Conservation (phyloP, 2,797 vertebrate genomes). For the Sebastes baramenuke region DNA sequence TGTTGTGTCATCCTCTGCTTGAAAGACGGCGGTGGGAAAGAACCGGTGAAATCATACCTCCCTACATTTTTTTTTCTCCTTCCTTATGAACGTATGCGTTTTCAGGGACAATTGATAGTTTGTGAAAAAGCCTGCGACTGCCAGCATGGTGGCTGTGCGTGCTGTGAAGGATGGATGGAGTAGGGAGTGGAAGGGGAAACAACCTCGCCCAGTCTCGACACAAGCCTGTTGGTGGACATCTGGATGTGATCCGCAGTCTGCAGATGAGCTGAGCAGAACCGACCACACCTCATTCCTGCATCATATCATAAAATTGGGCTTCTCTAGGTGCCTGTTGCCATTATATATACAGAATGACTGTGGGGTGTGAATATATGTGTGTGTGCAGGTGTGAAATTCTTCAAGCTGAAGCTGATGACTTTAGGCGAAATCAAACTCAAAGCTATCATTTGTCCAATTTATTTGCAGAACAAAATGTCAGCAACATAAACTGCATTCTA, state of each 20-base stretch:
- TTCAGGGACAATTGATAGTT: conserved; percentile 60
- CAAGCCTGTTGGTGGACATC: conserved; percentile 67
- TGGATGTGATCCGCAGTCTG: conserved; percentile 74
- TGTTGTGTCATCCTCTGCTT: conserved; percentile 51
- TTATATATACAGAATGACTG: not conserved
- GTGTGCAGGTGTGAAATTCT: not conserved
- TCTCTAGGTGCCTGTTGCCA: conserved; percentile 11
- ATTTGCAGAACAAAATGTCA: not conserved
- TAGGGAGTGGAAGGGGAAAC: conserved; percentile 43
- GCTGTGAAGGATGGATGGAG: conserved; percentile 52
- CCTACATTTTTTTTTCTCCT: not conserved
- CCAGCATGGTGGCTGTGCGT: conserved; percentile 64
- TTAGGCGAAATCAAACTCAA: not conserved
- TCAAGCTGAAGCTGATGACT: not conserved
- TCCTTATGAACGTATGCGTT: conserved; percentile 36
- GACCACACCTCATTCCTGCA: conserved; percentile 58
- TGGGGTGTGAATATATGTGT: not conserved
- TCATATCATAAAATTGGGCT: conserved; percentile 14
- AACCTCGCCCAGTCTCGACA: conserved; percentile 53
- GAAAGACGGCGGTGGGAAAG: conserved; percentile 39
- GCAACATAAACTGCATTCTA: not conserved
- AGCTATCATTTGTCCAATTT: not conserved
- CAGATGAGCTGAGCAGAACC: conserved; percentile 63
- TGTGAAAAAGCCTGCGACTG: conserved; percentile 63
- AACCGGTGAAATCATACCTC: conserved; percentile 45